These are phyloP conservation scores for Zeuzera pyrina DNA, from an alignment of 2,888 invertebrate genomes.

Conservation along the genomic window DNA sequence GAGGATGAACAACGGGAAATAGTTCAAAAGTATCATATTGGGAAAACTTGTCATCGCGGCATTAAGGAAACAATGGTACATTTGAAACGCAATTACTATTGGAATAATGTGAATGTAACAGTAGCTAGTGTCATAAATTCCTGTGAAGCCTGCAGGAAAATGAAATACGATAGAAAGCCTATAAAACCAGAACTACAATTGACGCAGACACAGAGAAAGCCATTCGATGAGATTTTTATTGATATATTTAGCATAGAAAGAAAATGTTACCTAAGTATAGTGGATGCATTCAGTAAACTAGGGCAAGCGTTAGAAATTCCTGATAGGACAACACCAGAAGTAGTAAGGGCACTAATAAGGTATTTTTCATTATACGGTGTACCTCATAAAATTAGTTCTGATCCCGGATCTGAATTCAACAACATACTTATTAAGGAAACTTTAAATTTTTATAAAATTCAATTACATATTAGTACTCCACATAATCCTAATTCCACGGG, in stretches of 20 bases:
- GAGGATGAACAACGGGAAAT: slow-evolving; percentile 14
- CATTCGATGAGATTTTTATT: neutral
- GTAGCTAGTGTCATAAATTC: slow-evolving; percentile 10
- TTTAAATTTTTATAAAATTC: too few species aligned
- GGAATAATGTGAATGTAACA: slow-evolving; percentile 16
- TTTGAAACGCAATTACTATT: slow-evolving; percentile 16
- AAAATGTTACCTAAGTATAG: slow-evolving; percentile 11
- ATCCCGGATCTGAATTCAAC: slow-evolving; percentile 24
- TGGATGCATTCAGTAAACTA: slow-evolving; percentile 22
- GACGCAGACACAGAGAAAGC: neutral
- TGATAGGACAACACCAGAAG: slow-evolving; percentile 18
- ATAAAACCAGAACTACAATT: neutral
- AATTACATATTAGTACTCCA: too few species aligned
- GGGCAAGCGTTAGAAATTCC: slow-evolving; percentile 19
- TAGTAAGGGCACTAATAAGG: slow-evolving; percentile 19
- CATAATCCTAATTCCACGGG: too few species aligned
- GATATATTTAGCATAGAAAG: neutral
- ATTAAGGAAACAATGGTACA: slow-evolving; percentile 16
- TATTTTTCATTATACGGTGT: slow-evolving; percentile 19
- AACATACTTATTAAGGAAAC: too few species aligned
- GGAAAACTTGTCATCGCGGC: slow-evolving; percentile 18
- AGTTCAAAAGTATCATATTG: slow-evolving; percentile 15
- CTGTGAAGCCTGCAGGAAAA: slow-evolving; percentile 9
- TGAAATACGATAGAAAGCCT: slow-evolving; percentile 3
- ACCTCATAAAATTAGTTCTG: slow-evolving; percentile 17